phyloP scores from a whole-genome alignment of 2,888 invertebrate genomes.

The Pollenia amentaria region DNA sequence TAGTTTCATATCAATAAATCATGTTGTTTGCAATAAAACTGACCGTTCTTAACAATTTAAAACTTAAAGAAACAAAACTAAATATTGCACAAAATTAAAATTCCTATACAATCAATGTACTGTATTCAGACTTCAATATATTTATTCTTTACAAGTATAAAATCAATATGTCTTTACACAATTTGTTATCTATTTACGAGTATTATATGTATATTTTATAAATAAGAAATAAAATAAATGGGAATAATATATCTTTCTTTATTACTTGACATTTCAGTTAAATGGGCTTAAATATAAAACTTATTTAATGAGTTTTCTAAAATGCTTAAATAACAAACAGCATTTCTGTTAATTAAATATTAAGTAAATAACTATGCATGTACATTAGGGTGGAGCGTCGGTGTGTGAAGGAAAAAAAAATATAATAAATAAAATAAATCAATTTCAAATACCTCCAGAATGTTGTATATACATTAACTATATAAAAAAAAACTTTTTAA shows the following conservation, averaged over 20 bases:
- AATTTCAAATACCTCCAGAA: too few relatives aligned
- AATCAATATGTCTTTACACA: slow-evolving; percentile 35
- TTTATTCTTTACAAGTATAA: slow-evolving; percentile 4
- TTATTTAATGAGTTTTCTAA: slow-evolving; percentile 36
- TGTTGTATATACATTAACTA: too few relatives aligned
- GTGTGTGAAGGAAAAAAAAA: not conserved
- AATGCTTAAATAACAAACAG: slow-evolving; percentile 21
- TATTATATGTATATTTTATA: not conserved
- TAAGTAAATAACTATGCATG: not conserved
- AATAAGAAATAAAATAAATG: not conserved
- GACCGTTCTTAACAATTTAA: not conserved
- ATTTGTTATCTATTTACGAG: not conserved
- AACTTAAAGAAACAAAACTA: not conserved
- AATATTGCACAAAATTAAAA: not conserved
- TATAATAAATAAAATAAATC: too few relatives aligned
- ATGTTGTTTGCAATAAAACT: slow-evolving; percentile 6
- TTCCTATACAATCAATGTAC: not conserved
- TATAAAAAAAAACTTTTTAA: too few relatives aligned
- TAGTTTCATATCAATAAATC: slow-evolving; percentile 4
- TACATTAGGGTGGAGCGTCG: not conserved
- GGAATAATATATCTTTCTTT: slow-evolving; percentile 4
- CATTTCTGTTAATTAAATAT: slow-evolving; percentile 22
- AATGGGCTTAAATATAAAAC: slow-evolving; percentile 38
- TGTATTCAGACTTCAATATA: not conserved
- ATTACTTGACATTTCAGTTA: slow-evolving; percentile 6